Evolutionary conservation across 2,113 vertebrate genomes (phyloP).

Genomic region (Gadus chalcogrammus): DNA sequence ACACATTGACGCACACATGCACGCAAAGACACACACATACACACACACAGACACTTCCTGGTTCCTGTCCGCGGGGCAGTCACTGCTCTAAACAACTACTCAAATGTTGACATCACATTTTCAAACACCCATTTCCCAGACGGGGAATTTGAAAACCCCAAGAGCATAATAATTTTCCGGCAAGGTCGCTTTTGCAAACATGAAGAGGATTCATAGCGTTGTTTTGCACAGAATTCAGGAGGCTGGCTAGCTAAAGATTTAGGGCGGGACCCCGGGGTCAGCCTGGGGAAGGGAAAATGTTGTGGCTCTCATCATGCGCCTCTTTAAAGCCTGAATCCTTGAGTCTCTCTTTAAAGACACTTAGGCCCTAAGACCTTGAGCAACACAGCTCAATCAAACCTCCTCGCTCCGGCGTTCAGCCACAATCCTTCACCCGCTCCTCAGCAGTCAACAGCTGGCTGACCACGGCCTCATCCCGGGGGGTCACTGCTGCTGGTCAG

Average conservation of each 20-base stretch:
- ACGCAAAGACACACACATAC: constrained; percentile 13
- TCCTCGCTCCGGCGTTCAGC: constrained; percentile 62
- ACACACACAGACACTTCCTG: constrained; percentile 16
- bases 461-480: constrained; percentile 42
- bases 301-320: not conserved
- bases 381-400: constrained; percentile 77
- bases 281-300: constrained; percentile 38
- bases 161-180: not conserved
- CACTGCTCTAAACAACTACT: constrained; percentile 50
- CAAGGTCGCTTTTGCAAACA: too few relatives aligned
- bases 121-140: constrained; percentile 37
- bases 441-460: constrained; percentile 41
- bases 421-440: constrained; percentile 7
- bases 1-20: not conserved
- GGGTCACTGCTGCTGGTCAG: constrained; percentile 55
- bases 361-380: constrained; percentile 66
- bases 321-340: not conserved
- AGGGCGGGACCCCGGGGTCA: constrained; percentile 19
- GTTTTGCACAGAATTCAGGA: too few relatives aligned
- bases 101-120: constrained; percentile 48
- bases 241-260: constrained; percentile 22
- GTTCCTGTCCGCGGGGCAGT: constrained; percentile 43
- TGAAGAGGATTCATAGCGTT: too few relatives aligned
- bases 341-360: constrained; percentile 62
- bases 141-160: constrained; percentile 10